Conservation (phyloP, 2,797 vertebrate species). For the Carapus acus region DNA sequence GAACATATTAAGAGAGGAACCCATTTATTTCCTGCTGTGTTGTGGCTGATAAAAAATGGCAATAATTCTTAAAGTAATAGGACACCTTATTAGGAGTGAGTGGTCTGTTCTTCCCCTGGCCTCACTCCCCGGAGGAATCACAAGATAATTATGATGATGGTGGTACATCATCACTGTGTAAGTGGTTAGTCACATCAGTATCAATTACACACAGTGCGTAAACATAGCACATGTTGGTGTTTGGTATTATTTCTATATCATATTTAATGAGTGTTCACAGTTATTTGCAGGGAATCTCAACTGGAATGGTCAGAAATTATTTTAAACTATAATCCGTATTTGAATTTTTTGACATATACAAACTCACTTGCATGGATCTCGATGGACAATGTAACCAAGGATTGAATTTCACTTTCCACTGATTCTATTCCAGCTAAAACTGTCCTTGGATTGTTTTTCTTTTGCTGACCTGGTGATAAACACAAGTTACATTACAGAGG, state of each 20-base stretch:
- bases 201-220: constrained; percentile 28
- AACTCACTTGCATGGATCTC: no score
- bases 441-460: no score
- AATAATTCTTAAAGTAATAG: constrained; percentile 4
- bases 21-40: constrained; percentile 29
- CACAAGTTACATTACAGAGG: no score
- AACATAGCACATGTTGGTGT: constrained; percentile 16
- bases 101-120: constrained; percentile 8
- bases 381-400: no score
- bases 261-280: no score
- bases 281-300: no score
- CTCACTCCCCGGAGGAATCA: constrained; percentile 32
- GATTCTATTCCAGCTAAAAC: no score
- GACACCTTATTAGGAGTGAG: constrained; percentile 21
- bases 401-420: no score
- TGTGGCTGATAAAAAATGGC: constrained; percentile 12
- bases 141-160: constrained; percentile 36
- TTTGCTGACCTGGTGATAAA: no score
- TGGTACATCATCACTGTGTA: constrained; percentile 42
- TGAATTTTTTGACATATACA: no score
- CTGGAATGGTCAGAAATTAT: no score
- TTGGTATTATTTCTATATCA: background rate
- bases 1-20: constrained; percentile 23
- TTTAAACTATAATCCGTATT: no score
- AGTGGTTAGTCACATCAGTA: constrained; percentile 29